Evolutionary conservation across 2,888 invertebrate genomes (phyloP), one percentile per base, ranked within the genome.

Genomic region (Oscheius myriophilus): DNA sequence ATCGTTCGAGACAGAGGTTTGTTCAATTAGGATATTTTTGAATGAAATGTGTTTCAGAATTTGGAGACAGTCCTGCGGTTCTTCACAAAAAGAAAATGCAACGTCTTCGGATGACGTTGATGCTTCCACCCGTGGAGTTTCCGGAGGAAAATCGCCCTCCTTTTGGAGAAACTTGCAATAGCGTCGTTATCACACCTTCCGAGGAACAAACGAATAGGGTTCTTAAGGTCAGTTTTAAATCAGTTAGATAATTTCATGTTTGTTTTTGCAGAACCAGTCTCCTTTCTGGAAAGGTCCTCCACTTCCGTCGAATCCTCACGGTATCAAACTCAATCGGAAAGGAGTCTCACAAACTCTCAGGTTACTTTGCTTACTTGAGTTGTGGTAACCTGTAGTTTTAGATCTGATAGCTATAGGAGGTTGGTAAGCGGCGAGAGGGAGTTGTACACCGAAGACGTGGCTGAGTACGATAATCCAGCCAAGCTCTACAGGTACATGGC

Each of bases 211-310:
- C 39, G 11, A 66, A 66, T 23, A 12, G 18, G 3, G 4, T 14
- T 16, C 16, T 64, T 12, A 26, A 18, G n/a, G 64, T 64, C 23
- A 41, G 64, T 23, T 25, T 6, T 54, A 7, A 45, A 2, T 4
- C 16, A 39, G 11, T 3, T 33, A 25, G n/a, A 18, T 25, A 18
- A n/a, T n/a, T 18, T 16, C 18, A 53, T 2, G 21, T 18, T 23
- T 16, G 12, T 18, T 33, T 43, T 46, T 61, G 9, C 21, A 65
- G 65, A 42, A 7, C 33, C 33, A 43, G 23, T 65, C 65, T 45
- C 65, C 65, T n/a, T 65, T 55, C 46, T 65, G 65, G 65, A 54
- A 45, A 55, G 65, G 54, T n/a, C 46, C 65, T 55, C 21, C 54
- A 6, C 11, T 45, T 25, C 21, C 23, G 6, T n/a, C 7, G 18